Percentiles rank a stretch among this genome's conserved stretches.
phyloP scores from a whole-genome alignment of 2,113 vertebrate species.

The Nibea albiflora region DNA sequence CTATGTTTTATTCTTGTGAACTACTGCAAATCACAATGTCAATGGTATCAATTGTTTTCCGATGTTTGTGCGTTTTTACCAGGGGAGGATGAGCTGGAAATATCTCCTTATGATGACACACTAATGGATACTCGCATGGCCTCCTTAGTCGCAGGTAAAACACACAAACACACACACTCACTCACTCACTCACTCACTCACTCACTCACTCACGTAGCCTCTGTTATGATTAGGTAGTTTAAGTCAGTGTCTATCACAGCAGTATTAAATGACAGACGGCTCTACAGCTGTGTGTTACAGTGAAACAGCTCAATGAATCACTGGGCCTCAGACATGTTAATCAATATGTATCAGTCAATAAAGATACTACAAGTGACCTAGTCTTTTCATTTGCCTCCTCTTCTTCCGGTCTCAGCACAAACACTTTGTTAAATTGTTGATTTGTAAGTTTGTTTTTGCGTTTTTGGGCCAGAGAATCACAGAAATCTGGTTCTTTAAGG shows the following conservation, averaged over 20 bases:
- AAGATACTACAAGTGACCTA: background rate
- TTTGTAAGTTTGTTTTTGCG: background rate
- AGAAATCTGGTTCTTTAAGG: background rate
- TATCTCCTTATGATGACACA: conserved; percentile 76
- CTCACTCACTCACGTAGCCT: background rate
- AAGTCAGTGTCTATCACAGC: conserved; percentile 20
- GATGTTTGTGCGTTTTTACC: conserved; percentile 22
- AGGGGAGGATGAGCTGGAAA: conserved; percentile 77
- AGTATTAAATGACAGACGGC: conserved; percentile 12
- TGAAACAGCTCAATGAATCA: conserved; percentile 26
- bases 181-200: background rate
- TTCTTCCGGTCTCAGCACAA: background rate
- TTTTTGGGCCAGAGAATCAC: background rate
- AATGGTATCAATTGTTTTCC: conserved; percentile 11
- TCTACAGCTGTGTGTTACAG: background rate
- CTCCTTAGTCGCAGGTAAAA: conserved; percentile 77
- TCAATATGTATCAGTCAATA: conserved; percentile 23
- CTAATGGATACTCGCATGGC: conserved; percentile 72
- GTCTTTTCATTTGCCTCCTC: background rate
- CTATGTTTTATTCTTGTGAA: background rate
- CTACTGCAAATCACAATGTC: background rate
- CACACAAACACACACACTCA: background rate
- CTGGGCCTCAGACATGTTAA: conserved; percentile 8
- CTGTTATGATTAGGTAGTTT: conserved; percentile 9
- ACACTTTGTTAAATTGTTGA: background rate